Evolutionary conservation across 2,888 invertebrate genomes (phyloP), one percentile per base, ranked within the genome.

Genomic region (Dynastes maya): DNA sequence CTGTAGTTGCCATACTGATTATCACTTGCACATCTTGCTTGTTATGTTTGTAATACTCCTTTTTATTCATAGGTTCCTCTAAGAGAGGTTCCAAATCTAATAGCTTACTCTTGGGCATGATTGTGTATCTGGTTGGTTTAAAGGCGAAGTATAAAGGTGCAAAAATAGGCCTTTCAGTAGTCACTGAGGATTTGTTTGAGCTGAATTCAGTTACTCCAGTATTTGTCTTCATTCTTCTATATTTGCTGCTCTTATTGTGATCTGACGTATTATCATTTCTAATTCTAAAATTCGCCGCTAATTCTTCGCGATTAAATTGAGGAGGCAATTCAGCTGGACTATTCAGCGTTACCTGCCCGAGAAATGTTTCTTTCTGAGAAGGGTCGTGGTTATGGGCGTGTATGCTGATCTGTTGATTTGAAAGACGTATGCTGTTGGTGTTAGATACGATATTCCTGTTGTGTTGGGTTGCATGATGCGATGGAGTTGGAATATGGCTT

Each of bases 311-410:
- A 27, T 22, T 63, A 49, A 77, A 77, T 70, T 83, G 85, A 5
- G 84, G 83, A 16, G 87, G 87, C 11, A 85, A 79, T n/a, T 87
- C 92, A n/a, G 91, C 91, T 16, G 92, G 92, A 86, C 91, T 92
- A 83, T 92, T 91, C 79, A 92, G 88, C 22, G 92, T 92, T 67
- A 92, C 91, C 88, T 92, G 91, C 11, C 92, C 92, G 79, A 92
- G 87, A 86, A 92, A 92, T 51, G 91, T 91, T 89, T 92, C 92
- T 27, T 91, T 91, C 85, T 92, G 91, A 1, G 92, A 91, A 13
- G 92, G 92, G 84, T 92, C 90, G 84, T 91, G 90, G 84, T 90
- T 91, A 84, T 91, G 92, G 82, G 85, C 79, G 72, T 92, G 91
- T 83, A 91, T 8, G 11, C 45, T 90, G 80, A 91, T 89, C 2